Evolutionary conservation across 2,113 vertebrate species (phyloP), one percentile per base, ranked within the genome.

Genomic region (Melanotaenia duboulayi): DNA sequence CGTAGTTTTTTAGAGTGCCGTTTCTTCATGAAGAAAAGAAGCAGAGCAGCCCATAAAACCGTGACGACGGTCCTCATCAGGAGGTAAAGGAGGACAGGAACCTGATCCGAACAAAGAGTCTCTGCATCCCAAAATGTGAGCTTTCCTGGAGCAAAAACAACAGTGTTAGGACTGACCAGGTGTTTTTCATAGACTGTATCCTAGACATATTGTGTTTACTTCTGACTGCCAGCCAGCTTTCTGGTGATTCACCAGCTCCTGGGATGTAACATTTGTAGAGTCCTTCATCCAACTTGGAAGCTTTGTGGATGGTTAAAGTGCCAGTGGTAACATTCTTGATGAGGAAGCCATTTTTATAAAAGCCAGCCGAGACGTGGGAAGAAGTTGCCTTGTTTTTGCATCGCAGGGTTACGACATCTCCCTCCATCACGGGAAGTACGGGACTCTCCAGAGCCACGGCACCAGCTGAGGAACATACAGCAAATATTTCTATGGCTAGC

Each of bases 391-490:
- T 64, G 57, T 13, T 22, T 58, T 12, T 48, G 20, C 78, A 80
- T 19, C 9, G 22, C 39, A 75, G 54, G 9, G 0, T 60, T 14
- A 70, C 54, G 12, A 17, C 0, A 0, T 0, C 19, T 60, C 78
- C 78, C 0, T 60, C 48, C n/a, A 12, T 0, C 0, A 65, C 39
- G 0, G 60, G 65, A 32, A 0, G 1, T 0, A 2, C 52, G 4
- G 78, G 65, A 58, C 39, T 80, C 28, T 75, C 7, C 40, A 80
- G n/a, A 13, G 70, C 60, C 46, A 80, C 78, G 7, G 0, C 0
- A 16, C 1, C 14, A 37, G 1, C 65, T 57, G 40, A 32, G 16
- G 44, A 65, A 65, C 40, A 59, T 40, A 4, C 28, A 28, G 28
- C 28, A 28, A n/a, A n/a, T n/a, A n/a, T n/a, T n/a, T n/a, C 28